Evolutionary conservation across 2,797 vertebrate genomes (phyloP).

Genomic region (Catostomus latipinnis): DNA sequence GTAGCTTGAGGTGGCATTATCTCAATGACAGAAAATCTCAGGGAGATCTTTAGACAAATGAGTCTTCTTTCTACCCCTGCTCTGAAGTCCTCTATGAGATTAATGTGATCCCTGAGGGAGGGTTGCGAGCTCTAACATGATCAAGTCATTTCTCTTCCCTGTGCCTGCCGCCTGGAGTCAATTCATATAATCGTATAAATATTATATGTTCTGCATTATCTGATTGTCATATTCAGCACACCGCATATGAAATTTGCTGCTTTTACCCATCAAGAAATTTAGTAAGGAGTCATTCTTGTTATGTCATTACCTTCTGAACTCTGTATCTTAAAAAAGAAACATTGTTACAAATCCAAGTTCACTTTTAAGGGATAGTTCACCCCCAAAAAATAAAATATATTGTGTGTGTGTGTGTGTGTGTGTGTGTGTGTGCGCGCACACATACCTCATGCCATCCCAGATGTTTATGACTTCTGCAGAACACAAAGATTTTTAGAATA

Average conservation of each 20-base stretch:
- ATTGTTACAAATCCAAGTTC: too few relatives aligned
- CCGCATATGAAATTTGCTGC: constrained; percentile 19
- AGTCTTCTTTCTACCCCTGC: constrained; percentile 12
- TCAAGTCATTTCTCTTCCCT: constrained; percentile 28
- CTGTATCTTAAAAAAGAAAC: too few relatives aligned
- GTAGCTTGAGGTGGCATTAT: constrained; percentile 10
- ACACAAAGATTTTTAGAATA: too few relatives aligned
- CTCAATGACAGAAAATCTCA: constrained; percentile 18
- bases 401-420: too few relatives aligned
- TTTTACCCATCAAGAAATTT: constrained; percentile 2
- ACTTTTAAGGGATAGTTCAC: too few relatives aligned
- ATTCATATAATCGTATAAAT: constrained; percentile 45
- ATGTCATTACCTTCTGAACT: neutral
- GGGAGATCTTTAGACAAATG: constrained; percentile 38
- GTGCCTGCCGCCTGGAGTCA: neutral
- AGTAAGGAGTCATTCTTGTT: neutral
- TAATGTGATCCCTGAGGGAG: constrained; percentile 45
- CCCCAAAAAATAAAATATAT: too few relatives aligned
- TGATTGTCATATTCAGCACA: constrained; percentile 23
- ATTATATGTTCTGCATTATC: constrained; percentile 43
- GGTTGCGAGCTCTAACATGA: constrained; percentile 19
- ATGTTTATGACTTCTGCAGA: too few relatives aligned
- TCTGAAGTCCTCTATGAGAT: constrained; percentile 33
- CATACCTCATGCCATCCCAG: too few relatives aligned
- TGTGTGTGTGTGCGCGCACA: too few relatives aligned